Conservation (phyloP, 2,888 invertebrate species). For the Mimumesa dahlbomi region DNA sequence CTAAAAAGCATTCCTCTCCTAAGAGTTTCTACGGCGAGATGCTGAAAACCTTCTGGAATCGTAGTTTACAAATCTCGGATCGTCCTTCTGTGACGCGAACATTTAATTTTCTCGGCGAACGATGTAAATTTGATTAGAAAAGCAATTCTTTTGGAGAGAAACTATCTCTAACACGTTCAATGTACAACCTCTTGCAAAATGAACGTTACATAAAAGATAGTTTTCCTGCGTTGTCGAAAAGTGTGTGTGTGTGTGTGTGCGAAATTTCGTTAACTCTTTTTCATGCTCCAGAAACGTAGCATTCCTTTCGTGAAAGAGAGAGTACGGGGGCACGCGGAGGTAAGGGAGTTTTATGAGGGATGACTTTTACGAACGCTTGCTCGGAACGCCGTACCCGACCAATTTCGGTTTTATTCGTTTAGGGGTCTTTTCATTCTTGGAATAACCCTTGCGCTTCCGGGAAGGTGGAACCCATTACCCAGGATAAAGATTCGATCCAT, state of each 20-base stretch:
- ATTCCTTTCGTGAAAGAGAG: conserved; percentile 7
- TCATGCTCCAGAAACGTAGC: conserved; percentile 25
- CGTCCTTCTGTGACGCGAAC: too few species aligned
- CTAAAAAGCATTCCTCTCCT: conserved; percentile 11
- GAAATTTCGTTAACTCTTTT: conserved; percentile 3
- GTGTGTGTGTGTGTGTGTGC: too few species aligned
- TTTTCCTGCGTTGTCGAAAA: too few species aligned
- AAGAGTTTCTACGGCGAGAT: too few species aligned
- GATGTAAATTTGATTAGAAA: too few species aligned
- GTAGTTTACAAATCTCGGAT: too few species aligned
- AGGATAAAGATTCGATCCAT: conserved; percentile 54
- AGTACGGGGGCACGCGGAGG: background rate
- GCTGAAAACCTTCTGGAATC: too few species aligned
- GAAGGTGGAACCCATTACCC: conserved; percentile 56
- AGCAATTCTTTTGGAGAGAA: too few species aligned
- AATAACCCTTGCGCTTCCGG: conserved; percentile 70
- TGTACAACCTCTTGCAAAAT: too few species aligned
- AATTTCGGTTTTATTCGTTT: conserved; percentile 68
- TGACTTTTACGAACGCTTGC: conserved; percentile 45
- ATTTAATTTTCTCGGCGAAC: too few species aligned
- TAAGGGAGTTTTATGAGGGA: conserved; percentile 49
- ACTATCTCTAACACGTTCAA: too few species aligned
- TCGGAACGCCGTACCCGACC: conserved; percentile 25
- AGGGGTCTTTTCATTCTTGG: conserved; percentile 54
- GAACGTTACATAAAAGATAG: too few species aligned